These are phyloP conservation scores for Eremobia ochroleuca DNA, from an alignment of 2,888 invertebrate species.

Conservation along the genomic window DNA sequence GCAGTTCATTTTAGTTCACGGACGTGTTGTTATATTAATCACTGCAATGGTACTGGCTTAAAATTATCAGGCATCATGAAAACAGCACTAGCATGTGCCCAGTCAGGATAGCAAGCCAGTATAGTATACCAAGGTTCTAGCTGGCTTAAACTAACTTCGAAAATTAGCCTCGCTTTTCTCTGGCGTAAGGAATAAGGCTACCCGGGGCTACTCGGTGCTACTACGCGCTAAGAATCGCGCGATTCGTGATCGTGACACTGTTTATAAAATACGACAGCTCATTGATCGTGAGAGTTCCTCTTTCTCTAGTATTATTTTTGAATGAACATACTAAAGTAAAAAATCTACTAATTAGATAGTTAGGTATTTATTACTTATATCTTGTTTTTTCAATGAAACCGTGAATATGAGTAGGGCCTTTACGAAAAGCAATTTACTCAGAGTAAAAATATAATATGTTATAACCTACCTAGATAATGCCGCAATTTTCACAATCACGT, in stretches of 20 bases:
- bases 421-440: neutral
- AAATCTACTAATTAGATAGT: neutral
- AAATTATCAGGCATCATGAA: no score
- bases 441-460: neutral
- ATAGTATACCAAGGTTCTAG: neutral
- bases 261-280: conserved; percentile 71
- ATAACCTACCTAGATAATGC: neutral
- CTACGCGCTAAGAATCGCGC: conserved; percentile 35
- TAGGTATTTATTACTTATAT: no score
- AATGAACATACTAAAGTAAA: conserved; percentile 15
- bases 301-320: conserved; percentile 36
- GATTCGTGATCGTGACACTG: conserved; percentile 68
- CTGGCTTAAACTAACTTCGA: no score
- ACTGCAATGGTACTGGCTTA: no score
- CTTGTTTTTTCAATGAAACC: conserved; percentile 1
- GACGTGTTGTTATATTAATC: no score
- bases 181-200: conserved; percentile 1
- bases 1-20: no score
- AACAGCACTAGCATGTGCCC: neutral
- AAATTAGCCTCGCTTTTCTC: no score
- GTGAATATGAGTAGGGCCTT: neutral
- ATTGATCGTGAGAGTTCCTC: conserved; percentile 68
- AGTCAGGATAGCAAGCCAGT: neutral
- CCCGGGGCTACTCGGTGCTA: neutral
- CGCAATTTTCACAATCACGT: neutral